These are phyloP conservation scores for Pocillopora meandrina DNA, from an alignment of 92 coral and sea anemone species.

Conservation along the genomic window DNA sequence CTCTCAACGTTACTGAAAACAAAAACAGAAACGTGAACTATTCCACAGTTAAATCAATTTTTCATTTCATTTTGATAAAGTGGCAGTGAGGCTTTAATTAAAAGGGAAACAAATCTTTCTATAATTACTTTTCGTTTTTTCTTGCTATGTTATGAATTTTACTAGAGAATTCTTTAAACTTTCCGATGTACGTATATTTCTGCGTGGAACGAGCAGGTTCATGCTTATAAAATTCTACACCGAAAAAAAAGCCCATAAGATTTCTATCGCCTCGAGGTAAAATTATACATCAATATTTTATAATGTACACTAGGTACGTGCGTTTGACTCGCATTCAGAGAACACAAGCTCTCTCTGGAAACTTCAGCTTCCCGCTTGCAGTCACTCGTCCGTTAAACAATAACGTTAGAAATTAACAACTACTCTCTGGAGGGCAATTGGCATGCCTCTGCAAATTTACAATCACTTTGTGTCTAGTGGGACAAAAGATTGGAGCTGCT, in stretches of 20 bases:
- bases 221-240: neutral
- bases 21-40: too few species aligned
- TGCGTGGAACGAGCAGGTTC: neutral
- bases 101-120: too few species aligned
- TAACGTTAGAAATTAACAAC: neutral
- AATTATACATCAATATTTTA: constrained; percentile 4
- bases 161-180: neutral
- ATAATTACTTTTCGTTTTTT: too few species aligned
- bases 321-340: neutral
- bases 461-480: neutral
- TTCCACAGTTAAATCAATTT: too few species aligned
- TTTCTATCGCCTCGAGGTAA: constrained; percentile 3
- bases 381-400: constrained; percentile 1
- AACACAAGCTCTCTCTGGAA: neutral
- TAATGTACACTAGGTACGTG: neutral
- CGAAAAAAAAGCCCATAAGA: neutral
- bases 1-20: too few species aligned
- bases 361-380: neutral
- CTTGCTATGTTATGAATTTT: too few species aligned
- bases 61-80: too few species aligned
- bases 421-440: neutral
- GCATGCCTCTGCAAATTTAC: constrained; percentile 5
- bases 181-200: neutral
- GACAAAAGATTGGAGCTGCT: neutral
- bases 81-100: too few species aligned